phyloP scores from a whole-genome alignment of 2,888 invertebrate genomes.

The Xanthia togata region DNA sequence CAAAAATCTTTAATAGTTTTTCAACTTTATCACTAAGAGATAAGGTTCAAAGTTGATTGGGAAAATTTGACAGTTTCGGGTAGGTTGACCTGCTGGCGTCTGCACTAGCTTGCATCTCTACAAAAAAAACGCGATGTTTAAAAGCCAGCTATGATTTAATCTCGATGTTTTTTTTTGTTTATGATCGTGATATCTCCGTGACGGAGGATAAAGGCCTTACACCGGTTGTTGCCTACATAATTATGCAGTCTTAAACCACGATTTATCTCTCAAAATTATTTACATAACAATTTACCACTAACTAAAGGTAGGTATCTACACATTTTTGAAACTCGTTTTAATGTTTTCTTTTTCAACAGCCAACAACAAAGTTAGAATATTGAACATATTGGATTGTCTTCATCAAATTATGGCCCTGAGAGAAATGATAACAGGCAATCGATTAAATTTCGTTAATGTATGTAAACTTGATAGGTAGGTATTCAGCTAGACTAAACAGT shows the following conservation, averaged over 20 bases:
- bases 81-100: too few relatives aligned
- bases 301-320: neutral
- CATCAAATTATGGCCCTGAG: neutral
- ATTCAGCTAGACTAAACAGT: neutral
- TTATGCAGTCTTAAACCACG: neutral
- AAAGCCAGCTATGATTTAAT: neutral
- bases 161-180: neutral
- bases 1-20: too few relatives aligned
- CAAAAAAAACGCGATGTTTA: neutral
- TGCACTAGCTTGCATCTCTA: slow-evolving; percentile 1
- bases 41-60: too few relatives aligned
- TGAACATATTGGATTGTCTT: neutral
- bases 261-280: neutral
- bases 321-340: neutral
- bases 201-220: too few relatives aligned
- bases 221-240: neutral
- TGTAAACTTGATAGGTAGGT: neutral
- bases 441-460: neutral
- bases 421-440: slow-evolving; percentile 15
- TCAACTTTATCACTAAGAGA: too few relatives aligned
- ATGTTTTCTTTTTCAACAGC: slow-evolving; percentile 34
- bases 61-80: too few relatives aligned
- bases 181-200: neutral
- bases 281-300: neutral
- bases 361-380: neutral